Conservation (phyloP, 2,888 invertebrate species). For the Loripinus fragilis region DNA sequence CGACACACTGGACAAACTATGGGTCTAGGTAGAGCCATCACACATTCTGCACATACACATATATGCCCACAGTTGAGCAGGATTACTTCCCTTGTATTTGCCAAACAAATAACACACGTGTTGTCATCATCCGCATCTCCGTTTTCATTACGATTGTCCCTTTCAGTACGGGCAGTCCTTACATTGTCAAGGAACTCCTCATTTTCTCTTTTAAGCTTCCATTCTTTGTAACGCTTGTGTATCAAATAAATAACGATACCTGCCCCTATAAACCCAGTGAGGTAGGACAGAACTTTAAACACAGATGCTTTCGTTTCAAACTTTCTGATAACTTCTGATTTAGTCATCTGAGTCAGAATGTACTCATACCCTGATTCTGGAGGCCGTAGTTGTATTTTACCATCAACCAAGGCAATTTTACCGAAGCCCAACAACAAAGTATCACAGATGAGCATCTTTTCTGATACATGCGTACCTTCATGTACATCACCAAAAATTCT, state of each 20-base stretch:
- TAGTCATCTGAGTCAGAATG: constrained; percentile 91
- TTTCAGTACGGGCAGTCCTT: constrained; percentile 28
- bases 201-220: constrained; percentile 45
- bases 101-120: constrained; percentile 93
- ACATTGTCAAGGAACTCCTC: constrained; percentile 54
- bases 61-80: constrained; percentile 95
- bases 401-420: constrained; percentile 87
- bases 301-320: constrained; percentile 88
- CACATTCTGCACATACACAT: constrained; percentile 94
- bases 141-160: constrained; percentile 16
- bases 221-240: constrained; percentile 84
- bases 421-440: constrained; percentile 92
- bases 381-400: constrained; percentile 87
- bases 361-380: constrained; percentile 89
- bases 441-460: constrained; percentile 93
- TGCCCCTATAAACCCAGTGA: constrained; percentile 86
- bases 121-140: constrained; percentile 82
- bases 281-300: constrained; percentile 85
- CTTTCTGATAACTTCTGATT: constrained; percentile 89
- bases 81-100: constrained; percentile 94
- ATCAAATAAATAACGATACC: constrained; percentile 85
- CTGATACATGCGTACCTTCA: constrained; percentile 93
- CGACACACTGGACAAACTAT: constrained; percentile 92
- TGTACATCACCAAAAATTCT: constrained; percentile 92
- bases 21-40: constrained; percentile 87